Evolutionary conservation across 2,888 invertebrate species (phyloP).

Genomic region (Strigamia maritima): DNA sequence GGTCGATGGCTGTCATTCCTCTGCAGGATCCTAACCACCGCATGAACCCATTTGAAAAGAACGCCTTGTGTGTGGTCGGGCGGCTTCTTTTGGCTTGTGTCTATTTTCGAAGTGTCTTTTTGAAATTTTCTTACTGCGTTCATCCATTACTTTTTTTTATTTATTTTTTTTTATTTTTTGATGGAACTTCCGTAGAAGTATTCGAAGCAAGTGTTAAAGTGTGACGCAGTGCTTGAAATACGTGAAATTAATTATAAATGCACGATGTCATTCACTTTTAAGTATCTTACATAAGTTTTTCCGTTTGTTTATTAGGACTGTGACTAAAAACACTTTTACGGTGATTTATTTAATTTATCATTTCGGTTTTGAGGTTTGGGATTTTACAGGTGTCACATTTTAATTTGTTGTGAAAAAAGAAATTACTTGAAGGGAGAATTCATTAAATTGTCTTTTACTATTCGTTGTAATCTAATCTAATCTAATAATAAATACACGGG

Average conservation of each 20-base stretch:
- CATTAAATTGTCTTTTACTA: not conserved
- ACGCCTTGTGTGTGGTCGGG: not conserved
- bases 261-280: slow-evolving; percentile 12
- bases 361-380: not conserved
- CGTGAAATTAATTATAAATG: not conserved
- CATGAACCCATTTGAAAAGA: slow-evolving; percentile 1
- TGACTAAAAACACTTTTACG: not conserved
- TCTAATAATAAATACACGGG: not conserved
- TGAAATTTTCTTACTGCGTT: not conserved
- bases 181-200: not conserved
- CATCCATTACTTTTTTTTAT: not conserved
- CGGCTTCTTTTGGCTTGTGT: not conserved
- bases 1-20: slow-evolving; percentile 4
- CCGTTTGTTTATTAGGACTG: not conserved
- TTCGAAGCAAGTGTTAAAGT: not conserved
- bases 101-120: not conserved
- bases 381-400: not conserved
- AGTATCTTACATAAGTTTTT: not conserved
- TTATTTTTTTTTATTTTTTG: not conserved
- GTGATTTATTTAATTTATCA: not conserved
- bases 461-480: too few species aligned
- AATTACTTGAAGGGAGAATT: not conserved
- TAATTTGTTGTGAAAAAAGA: not conserved
- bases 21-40: not conserved
- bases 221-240: not conserved